Evolutionary conservation across 2,888 invertebrate species (phyloP), one percentile per base, ranked within the genome.

Genomic region (Parnassius orleans): DNA sequence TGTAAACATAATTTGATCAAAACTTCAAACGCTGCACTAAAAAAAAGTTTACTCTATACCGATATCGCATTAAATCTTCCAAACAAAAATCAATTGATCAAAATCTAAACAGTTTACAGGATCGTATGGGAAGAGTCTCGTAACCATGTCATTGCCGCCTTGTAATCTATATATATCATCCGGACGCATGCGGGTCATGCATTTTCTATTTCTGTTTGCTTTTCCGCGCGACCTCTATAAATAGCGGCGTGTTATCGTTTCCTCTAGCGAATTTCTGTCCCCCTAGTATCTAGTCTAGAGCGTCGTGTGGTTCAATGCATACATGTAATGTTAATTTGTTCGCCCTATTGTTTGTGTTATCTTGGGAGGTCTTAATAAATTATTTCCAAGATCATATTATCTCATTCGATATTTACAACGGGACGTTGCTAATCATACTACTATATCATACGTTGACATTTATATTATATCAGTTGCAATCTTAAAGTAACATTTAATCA

Each of bases 141-240:
- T 67, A 71, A 72, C 65, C 66, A 68, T 74, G 74, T 73, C 74
- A 74, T 71, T 73, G 73, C 66, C 71, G 69, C 48, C 51, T 55
- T 46, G 64, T 65, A 58, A 58, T 51, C 71, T 74, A 73, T 70
- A 63, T 69, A 70, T 74, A 73, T 72, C 54, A 63, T 57, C 53
- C 59, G 59, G 52, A 59, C 63, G 33, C 64, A 74, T 74, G 70
- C 73, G 74, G 74, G 74, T 58, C 57, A 61, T 61, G 55, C 51
- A 63, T 63, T 66, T 68, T 67, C 63, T 65, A 66, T 63, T 63
- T 63, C 48, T 58, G 63, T 58, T 19, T 46, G 54, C 57, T 63
- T 63, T 63, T 63, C 63, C 63, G 58, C 63, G 52, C 54, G 59
- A 24, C 19, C 48, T 47, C 58, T 63, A 63, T 59, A 55, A 63